Evolutionary conservation across 2,113 vertebrate genomes (phyloP).

Genomic region (Xenotilapia leptura): DNA sequence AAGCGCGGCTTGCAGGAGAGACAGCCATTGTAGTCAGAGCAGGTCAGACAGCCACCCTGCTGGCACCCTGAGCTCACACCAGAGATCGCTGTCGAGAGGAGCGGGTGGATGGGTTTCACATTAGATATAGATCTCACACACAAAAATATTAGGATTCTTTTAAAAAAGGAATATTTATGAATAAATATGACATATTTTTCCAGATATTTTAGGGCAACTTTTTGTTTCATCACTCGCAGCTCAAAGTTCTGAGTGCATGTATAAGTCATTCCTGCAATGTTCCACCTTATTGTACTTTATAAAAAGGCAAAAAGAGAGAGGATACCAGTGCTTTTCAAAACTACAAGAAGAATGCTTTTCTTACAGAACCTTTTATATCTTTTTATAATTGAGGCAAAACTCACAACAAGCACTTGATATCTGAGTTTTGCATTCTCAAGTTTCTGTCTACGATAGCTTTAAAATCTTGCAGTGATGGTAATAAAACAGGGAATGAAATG

Average conservation of each 20-base stretch:
- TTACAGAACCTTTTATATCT: neutral
- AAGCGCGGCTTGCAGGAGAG: conserved; percentile 95
- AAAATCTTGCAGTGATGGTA: neutral
- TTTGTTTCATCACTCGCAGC: neutral
- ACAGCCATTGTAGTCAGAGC: conserved; percentile 97
- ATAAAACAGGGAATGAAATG: neutral
- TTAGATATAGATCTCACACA: neutral
- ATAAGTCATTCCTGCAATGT: neutral
- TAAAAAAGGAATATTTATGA: neutral
- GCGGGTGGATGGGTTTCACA: conserved; percentile 16
- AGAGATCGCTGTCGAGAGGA: conserved; percentile 75
- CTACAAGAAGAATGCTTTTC: neutral
- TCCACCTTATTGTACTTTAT: neutral
- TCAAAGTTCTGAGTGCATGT: neutral
- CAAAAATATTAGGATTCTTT: neutral
- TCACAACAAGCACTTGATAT: neutral
- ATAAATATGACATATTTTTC: neutral
- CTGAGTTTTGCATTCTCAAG: neutral
- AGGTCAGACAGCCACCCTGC: conserved; percentile 94
- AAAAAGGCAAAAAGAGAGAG: neutral
- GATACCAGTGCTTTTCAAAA: neutral
- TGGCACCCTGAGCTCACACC: conserved; percentile 89
- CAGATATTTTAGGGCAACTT: neutral
- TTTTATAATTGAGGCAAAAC: neutral
- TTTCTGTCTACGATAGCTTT: neutral